phyloP scores from a whole-genome alignment of 2,113 vertebrate species.

The Ancistrus triradiatus region DNA sequence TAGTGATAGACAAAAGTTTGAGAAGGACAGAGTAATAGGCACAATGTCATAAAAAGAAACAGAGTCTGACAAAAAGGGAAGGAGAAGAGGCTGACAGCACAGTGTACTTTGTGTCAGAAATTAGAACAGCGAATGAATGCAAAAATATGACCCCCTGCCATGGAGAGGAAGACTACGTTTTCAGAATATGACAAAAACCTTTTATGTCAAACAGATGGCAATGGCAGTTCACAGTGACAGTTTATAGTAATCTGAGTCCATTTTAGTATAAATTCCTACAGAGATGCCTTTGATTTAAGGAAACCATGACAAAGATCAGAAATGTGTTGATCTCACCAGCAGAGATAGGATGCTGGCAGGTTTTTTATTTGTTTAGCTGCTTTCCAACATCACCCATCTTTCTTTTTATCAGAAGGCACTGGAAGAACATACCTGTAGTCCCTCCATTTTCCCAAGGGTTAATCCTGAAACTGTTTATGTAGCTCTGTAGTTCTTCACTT shows the following conservation, averaged over 20 bases:
- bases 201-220: slow-evolving; percentile 21
- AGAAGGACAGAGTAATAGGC: not conserved
- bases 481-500: not conserved
- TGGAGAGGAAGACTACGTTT: not conserved
- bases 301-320: slow-evolving; percentile 2
- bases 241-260: slow-evolving; percentile 13
- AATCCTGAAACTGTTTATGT: not conserved
- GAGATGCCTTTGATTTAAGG: slow-evolving; percentile 8
- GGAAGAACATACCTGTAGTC: not conserved
- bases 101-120: slow-evolving; percentile 52
- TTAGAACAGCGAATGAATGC: slow-evolving; percentile 50
- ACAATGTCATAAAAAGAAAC: slow-evolving; percentile 36
- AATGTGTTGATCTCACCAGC: slow-evolving; percentile 39
- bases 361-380: slow-evolving; percentile 2
- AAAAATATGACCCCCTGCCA: slow-evolving; percentile 16
- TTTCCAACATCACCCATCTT: not conserved
- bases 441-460: not conserved
- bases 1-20: too few relatives aligned
- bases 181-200: not conserved
- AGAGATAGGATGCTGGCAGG: slow-evolving; percentile 5
- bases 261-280: slow-evolving; percentile 19
- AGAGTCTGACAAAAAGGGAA: slow-evolving; percentile 21
- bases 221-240: slow-evolving; percentile 25
- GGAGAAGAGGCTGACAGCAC: slow-evolving; percentile 32
- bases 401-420: not conserved